A percentile compares a stretch with the other conserved stretches of the same genome.
These are phyloP conservation scores for Mohoua ochrocephala DNA, from an alignment of 2,113 vertebrate genomes.

Conservation along the genomic window DNA sequence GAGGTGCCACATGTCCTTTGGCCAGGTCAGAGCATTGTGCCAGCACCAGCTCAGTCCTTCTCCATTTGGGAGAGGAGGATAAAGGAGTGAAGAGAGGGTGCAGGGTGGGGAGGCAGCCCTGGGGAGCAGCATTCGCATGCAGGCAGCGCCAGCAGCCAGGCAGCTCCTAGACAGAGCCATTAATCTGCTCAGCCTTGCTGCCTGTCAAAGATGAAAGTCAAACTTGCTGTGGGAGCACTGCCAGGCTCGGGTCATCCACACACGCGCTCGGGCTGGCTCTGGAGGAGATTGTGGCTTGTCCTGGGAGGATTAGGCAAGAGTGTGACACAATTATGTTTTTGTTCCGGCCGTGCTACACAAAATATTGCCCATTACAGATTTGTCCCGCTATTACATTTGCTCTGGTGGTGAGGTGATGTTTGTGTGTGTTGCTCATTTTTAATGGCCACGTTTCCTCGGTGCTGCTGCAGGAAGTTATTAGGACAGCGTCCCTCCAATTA, in stretches of 20 bases:
- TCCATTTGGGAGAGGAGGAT: accelerated
- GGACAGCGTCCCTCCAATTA: background rate
- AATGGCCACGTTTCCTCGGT: background rate
- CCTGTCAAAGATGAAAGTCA: background rate
- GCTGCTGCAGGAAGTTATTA: background rate
- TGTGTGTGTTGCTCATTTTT: background rate
- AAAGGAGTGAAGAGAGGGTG: accelerated
- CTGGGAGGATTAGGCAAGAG: background rate
- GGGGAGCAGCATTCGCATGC: accelerated
- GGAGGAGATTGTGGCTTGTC: background rate
- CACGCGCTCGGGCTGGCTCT: accelerated
- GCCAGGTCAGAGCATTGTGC: background rate
- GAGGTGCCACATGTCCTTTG: background rate
- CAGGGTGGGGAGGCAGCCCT: background rate
- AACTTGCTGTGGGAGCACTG: background rate
- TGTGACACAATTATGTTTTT: background rate
- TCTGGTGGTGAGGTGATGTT: background rate
- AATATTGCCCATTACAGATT: background rate
- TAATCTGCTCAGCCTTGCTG: background rate
- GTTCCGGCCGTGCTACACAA: background rate
- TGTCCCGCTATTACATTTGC: background rate
- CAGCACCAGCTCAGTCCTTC: accelerated
- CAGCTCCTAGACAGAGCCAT: background rate
- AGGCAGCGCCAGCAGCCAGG: background rate
- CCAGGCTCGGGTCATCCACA: background rate